A percentile compares a stretch with the other conserved stretches of the same genome.
Evolutionary conservation across 2,888 invertebrate genomes (phyloP).

Genomic region (Megaustenia siamemsis): DNA sequence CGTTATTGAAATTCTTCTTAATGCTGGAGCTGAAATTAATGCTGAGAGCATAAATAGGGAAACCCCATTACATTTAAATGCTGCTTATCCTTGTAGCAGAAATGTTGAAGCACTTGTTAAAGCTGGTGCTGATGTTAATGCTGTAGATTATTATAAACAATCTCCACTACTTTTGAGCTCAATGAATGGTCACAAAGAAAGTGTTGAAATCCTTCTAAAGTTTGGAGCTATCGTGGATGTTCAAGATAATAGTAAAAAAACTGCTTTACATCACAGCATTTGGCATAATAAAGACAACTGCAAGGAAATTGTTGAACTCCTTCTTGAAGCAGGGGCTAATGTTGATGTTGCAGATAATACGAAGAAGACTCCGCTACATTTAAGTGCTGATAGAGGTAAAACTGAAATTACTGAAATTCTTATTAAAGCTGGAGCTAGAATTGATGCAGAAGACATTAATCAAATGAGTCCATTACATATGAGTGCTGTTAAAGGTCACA

Average conservation of each 20-base stretch:
- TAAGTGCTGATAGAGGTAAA: neutral
- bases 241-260: too few species aligned
- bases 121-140: neutral
- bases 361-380: neutral
- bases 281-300: too few species aligned
- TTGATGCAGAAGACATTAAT: neutral
- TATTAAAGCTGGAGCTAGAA: neutral
- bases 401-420: neutral
- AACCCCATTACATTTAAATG: neutral
- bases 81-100: neutral
- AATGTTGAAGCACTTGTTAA: neutral
- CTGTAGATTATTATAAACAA: too few species aligned
- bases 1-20: neutral
- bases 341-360: too few species aligned
- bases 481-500: neutral
- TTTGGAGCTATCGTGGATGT: too few species aligned
- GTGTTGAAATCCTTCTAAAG: too few species aligned
- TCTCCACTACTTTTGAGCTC: too few species aligned
- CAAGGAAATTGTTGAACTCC: too few species aligned
- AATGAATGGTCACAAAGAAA: too few species aligned
- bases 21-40: neutral
- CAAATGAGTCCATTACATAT: neutral
- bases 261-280: too few species aligned
- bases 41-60: neutral
- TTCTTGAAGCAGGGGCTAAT: too few species aligned